Evolutionary conservation across 53 echinoderm and acorn worm species (phyloP).

Genomic region (Stichopus horrens): DNA sequence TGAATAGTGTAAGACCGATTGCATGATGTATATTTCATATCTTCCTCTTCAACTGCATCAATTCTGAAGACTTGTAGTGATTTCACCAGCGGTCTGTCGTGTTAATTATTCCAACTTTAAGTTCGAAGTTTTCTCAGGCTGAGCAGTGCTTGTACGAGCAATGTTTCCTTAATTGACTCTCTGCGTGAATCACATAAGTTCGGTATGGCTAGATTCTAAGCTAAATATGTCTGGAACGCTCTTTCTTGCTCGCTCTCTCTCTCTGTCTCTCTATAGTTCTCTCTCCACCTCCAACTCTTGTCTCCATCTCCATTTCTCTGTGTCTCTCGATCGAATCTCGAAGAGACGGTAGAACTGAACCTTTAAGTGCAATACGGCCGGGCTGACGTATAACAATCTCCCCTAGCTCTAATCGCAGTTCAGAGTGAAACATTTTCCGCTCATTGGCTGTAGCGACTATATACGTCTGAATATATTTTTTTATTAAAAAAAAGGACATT

Average conservation of each 20-base stretch:
- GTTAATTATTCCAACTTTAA: neutral
- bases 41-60: too few species aligned
- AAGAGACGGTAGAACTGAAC: too few species aligned
- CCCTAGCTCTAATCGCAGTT: too few species aligned
- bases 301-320: too few species aligned
- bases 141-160: neutral
- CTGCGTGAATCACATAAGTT: neutral
- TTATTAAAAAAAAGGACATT: neutral
- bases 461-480: neutral
- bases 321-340: too few species aligned
- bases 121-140: neutral
- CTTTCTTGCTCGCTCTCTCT: neutral
- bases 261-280: neutral
- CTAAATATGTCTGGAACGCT: slow-evolving; percentile 41
- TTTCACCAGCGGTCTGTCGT: neutral
- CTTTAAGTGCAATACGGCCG: too few species aligned
- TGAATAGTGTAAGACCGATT: too few species aligned
- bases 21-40: too few species aligned
- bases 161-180: neutral
- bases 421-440: neutral
- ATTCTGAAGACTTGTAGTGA: too few species aligned
- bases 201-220: slow-evolving; percentile 9
- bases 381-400: too few species aligned
- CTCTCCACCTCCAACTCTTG: too few species aligned
- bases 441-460: neutral